A percentile compares a stretch with the other conserved stretches of the same genome.
Conservation (phyloP, 2,797 vertebrate species). For the Malurus leucopterus region DNA sequence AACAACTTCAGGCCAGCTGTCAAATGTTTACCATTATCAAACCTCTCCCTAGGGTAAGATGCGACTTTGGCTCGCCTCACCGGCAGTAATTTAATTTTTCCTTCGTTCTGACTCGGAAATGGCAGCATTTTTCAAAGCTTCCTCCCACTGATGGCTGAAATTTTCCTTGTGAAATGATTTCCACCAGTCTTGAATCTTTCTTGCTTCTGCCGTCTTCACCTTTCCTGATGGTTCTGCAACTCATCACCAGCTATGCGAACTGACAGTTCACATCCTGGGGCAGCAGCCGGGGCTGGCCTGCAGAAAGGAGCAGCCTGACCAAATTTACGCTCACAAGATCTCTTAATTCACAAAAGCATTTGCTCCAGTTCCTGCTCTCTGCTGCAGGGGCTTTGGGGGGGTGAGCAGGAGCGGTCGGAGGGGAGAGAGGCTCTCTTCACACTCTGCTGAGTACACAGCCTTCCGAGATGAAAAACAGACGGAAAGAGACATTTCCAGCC, state of each 20-base stretch:
- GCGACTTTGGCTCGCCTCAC: slow-evolving; percentile 81
- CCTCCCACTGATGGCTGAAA: slow-evolving; percentile 79
- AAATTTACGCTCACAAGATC: slow-evolving; percentile 83
- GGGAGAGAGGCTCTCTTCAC: slow-evolving; percentile 81
- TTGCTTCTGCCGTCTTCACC: slow-evolving; percentile 91
- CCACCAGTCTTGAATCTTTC: slow-evolving; percentile 81
- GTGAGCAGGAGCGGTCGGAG: slow-evolving; percentile 68
- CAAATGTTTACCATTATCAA: slow-evolving; percentile 84
- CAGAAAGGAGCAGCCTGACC: slow-evolving; percentile 89
- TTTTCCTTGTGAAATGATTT: slow-evolving; percentile 82
- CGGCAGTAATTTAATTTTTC: slow-evolving; percentile 84
- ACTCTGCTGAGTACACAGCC: slow-evolving; percentile 83
- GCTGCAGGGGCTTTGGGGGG: slow-evolving; percentile 82
- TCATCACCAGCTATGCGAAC: slow-evolving; percentile 93
- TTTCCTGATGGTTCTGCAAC: slow-evolving; percentile 92
- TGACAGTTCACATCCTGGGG: slow-evolving; percentile 98
- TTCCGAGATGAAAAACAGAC: slow-evolving; percentile 81
- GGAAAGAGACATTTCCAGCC: slow-evolving; percentile 79
- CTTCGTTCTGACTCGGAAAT: slow-evolving; percentile 81
- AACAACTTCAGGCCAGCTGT: slow-evolving; percentile 83
- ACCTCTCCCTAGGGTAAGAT: slow-evolving; percentile 79
- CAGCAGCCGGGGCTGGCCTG: slow-evolving; percentile 84
- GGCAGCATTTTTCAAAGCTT: slow-evolving; percentile 80
- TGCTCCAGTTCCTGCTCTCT: slow-evolving; percentile 93
- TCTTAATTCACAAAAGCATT: slow-evolving; percentile 97